Percentiles rank a stretch among this genome's conserved stretches.
phyloP scores from a whole-genome alignment of 2,797 vertebrate species.

The Sebastes minor region DNA sequence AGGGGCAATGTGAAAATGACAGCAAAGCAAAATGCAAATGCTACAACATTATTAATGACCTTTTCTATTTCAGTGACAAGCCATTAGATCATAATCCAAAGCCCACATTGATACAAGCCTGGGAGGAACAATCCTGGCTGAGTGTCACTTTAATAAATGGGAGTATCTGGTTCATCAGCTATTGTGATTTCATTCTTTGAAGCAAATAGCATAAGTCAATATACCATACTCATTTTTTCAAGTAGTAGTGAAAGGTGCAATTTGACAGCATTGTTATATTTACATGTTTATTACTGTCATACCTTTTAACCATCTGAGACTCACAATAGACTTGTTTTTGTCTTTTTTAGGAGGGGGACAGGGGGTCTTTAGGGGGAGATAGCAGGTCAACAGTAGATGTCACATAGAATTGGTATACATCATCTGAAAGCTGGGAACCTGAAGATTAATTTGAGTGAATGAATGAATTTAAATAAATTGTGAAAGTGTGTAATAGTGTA shows the following conservation, averaged over 20 bases:
- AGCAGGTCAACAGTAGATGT: too few species aligned
- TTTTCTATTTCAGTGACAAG: conserved; percentile 66
- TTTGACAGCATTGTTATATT: background rate
- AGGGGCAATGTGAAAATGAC: conserved; percentile 44
- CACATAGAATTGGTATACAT: too few species aligned
- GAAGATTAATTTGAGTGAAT: too few species aligned
- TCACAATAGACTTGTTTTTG: too few species aligned
- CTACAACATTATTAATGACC: conserved; percentile 62
- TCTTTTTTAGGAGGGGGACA: too few species aligned
- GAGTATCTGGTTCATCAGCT: conserved; percentile 38
- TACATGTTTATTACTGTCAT: background rate
- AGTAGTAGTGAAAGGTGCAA: background rate
- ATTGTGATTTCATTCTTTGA: conserved; percentile 37
- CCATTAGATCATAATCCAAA: conserved; percentile 67
- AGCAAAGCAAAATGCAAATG: conserved; percentile 65
- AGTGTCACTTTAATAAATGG: conserved; percentile 61
- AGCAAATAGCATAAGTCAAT: conserved; percentile 33
- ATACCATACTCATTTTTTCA: conserved; percentile 9
- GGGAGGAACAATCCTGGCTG: conserved; percentile 38
- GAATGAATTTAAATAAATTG: too few species aligned
- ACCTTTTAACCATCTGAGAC: background rate
- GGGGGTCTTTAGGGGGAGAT: accelerated
- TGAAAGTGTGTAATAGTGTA: too few species aligned
- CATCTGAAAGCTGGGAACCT: too few species aligned
- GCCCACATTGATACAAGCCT: conserved; percentile 36